Evolutionary conservation across 2,113 vertebrate species (phyloP).

Genomic region (Theristicus caerulescens): DNA sequence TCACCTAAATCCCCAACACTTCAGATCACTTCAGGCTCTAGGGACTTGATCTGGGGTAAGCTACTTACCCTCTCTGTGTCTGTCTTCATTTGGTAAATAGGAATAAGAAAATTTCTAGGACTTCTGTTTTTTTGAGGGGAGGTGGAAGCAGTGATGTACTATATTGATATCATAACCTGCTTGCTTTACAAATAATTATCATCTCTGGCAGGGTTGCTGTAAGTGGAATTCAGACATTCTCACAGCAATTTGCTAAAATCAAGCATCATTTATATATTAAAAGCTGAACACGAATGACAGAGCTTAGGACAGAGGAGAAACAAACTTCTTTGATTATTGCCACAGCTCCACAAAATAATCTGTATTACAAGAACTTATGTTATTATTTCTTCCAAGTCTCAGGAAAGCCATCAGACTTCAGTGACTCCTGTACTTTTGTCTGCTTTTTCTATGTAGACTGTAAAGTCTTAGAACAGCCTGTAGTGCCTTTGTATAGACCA

Average conservation of each 20-base stretch:
- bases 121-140: background rate
- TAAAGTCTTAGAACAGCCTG: background rate
- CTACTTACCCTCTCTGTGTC: background rate
- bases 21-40: background rate
- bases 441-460: background rate
- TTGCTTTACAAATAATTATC: background rate
- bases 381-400: background rate
- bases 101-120: background rate
- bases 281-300: background rate
- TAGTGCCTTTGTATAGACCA: background rate
- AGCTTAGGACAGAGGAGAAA: background rate
- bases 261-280: background rate
- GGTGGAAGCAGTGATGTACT: background rate
- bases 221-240: background rate
- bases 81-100: background rate
- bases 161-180: background rate
- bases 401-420: background rate
- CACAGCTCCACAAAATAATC: background rate
- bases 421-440: background rate
- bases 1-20: background rate
- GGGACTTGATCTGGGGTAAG: background rate
- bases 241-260: background rate
- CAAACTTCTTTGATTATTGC: background rate
- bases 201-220: background rate
- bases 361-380: background rate